Evolutionary conservation across 2,888 invertebrate genomes (phyloP).

Genomic region (Mongoloraphidia duomilia): DNA sequence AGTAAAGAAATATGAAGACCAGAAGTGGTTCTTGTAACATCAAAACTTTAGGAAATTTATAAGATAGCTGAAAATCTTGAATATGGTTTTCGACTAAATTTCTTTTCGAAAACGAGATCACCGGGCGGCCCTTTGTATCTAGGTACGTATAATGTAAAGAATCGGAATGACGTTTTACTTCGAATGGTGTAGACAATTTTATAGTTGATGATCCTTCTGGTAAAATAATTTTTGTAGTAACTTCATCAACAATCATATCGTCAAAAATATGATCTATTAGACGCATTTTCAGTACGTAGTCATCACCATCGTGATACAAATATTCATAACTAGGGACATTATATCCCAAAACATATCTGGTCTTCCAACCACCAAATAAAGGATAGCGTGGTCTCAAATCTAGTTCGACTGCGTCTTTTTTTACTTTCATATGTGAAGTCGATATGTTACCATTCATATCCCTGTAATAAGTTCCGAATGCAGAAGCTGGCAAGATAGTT

Average conservation of each 20-base stretch:
- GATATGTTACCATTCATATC: slow-evolving; percentile 99
- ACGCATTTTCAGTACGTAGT: slow-evolving; percentile 76
- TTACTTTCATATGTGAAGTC: slow-evolving; percentile 79
- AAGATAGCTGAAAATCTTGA: slow-evolving; percentile 81
- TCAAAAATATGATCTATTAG: slow-evolving; percentile 94
- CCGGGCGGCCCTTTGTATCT: slow-evolving; percentile 86
- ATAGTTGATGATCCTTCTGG: slow-evolving; percentile 86
- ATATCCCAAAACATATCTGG: slow-evolving; percentile 91
- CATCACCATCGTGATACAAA: slow-evolving; percentile 51
- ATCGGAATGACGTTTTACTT: slow-evolving; percentile 58
- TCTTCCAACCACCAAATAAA: slow-evolving; percentile 97
- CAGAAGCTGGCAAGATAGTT: slow-evolving; percentile 71
- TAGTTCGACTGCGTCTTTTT: slow-evolving; percentile 85
- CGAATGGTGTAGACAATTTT: slow-evolving; percentile 67
- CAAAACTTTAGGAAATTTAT: slow-evolving; percentile 69
- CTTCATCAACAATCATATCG: slow-evolving; percentile 87
- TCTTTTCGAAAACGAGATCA: slow-evolving; percentile 62
- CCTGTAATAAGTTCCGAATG: slow-evolving; percentile 90
- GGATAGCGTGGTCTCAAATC: slow-evolving; percentile 95
- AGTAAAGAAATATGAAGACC: slow-evolving; percentile 74
- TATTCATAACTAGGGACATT: slow-evolving; percentile 96
- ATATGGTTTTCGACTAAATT: slow-evolving; percentile 95
- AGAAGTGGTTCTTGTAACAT: slow-evolving; percentile 90
- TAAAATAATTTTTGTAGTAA: slow-evolving; percentile 75
- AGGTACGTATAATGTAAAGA: slow-evolving; percentile 81